Base-by-base conservation (phyloP, 2,888 invertebrate genomes). In the Ypsolopha scabrella region DNA sequence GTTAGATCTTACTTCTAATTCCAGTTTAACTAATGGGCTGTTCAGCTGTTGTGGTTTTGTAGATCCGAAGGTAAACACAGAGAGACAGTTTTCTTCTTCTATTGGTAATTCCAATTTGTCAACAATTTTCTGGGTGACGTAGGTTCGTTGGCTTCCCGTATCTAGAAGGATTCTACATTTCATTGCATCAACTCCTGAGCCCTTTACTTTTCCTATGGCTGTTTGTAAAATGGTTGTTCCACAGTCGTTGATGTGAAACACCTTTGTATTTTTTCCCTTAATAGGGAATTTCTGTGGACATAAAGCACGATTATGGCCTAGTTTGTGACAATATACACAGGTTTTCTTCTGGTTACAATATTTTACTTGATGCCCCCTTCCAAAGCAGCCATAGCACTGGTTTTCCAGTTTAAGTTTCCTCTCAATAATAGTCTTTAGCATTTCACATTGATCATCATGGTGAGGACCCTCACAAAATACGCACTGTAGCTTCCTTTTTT, bases 261-360 rank as follows among this genome's bases (percentile, higher is more conserved):
- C n/a, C n/a, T n/a, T 52, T 56, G 7, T 37, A 48, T 48, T 48
- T 14, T 9, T 1, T 44, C n/a, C n/a, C n/a, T 14, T 7, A n/a
- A 7, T 43, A 43, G 10, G 6, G 11, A 43, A 43, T 43, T 43
- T 37, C 9, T 7, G 9, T 9, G 37, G 37, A 37, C 37, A 37
- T 9, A 37, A 37, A 37, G 37, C 37, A 7, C 37, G 6, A 37
- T 37, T 37, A 9, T 37, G 37, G 7, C 9, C 9, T 9, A 7
- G 7, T 37, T 37, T 37, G n/a, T n/a, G n/a, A n/a, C 41, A 41
- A 13, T 41, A 6, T n/a, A 41, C n/a, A 41, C 41, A 41, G n/a
- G n/a, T 41, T 1, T 11, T 1, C 6, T 41, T 41, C 6, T 13
- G n/a, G n/a, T 7, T 7, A n/a, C 41, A 41, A 7, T 2, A 11